phyloP scores from a whole-genome alignment of 30 jellyfish, hydroid and myxozoan species.

The Haliclystus octoradiatus region DNA sequence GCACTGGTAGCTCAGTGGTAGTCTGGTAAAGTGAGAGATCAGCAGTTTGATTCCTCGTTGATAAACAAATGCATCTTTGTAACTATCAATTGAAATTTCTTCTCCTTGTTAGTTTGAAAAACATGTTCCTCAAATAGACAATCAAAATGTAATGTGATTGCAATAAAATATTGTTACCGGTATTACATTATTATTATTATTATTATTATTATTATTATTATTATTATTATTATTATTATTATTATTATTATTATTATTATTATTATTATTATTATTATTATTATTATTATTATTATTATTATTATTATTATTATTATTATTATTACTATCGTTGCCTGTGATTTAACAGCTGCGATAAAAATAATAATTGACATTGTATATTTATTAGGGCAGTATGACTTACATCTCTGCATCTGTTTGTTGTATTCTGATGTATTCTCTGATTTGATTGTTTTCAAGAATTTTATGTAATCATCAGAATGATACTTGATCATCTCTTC shows the following conservation, averaged over 20 bases:
- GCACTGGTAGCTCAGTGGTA: neutral
- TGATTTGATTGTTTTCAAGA: constrained; percentile 69
- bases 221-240: neutral
- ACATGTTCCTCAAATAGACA: no score
- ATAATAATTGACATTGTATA: no score
- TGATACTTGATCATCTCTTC: constrained; percentile 96
- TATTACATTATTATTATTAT: neutral
- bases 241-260: neutral
- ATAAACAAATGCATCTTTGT: no score
- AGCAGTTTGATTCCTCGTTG: no score
- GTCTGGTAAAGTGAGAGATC: neutral
- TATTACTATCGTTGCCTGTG: neutral
- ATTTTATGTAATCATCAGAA: constrained; percentile 95
- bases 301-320: neutral
- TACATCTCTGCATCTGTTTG: constrained; percentile 95
- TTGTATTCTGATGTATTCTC: constrained; percentile 92
- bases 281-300: neutral
- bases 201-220: neutral
- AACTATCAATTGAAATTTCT: no score
- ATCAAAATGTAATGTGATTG: no score
- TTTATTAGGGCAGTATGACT: constrained; percentile 22
- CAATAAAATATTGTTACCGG: neutral
- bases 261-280: neutral
- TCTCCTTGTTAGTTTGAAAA: no score
- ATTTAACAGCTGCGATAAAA: neutral